Percentiles rank a stretch among this genome's conserved stretches.
These are phyloP conservation scores for Leptopterna dolabrata DNA, from an alignment of 2,888 invertebrate species.

Conservation along the genomic window DNA sequence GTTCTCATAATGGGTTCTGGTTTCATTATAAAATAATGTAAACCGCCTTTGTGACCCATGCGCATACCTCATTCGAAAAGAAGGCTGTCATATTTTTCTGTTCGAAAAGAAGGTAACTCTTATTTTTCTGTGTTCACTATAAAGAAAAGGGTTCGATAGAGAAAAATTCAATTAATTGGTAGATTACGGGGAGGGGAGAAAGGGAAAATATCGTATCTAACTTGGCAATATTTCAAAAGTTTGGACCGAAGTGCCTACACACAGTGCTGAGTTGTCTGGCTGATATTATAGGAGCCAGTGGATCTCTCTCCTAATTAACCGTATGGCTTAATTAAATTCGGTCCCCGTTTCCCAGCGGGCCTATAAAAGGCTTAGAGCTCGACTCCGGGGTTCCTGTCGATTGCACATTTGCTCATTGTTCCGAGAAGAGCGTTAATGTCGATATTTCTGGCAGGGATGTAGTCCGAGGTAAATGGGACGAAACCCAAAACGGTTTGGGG, in stretches of 20 bases:
- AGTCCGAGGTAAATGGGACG: not conserved
- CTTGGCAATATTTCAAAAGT: not conserved
- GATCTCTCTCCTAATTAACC: not conserved
- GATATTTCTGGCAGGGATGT: not conserved
- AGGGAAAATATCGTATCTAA: too few species aligned
- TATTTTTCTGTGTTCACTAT: too few species aligned
- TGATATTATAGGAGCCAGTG: not conserved
- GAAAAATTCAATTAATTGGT: too few species aligned
- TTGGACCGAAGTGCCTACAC: not conserved
- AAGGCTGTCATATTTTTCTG: too few species aligned
- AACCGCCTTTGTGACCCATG: too few species aligned
- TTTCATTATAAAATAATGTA: too few species aligned
- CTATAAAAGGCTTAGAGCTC: not conserved
- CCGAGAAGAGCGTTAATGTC: not conserved
- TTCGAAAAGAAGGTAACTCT: too few species aligned
- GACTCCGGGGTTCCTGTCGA: not conserved
- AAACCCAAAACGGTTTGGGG: not conserved
- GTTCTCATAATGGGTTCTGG: too few species aligned
- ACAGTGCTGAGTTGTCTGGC: not conserved
- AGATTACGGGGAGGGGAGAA: too few species aligned
- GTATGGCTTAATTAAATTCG: conserved; percentile 20
- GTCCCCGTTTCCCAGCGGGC: not conserved
- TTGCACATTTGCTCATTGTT: not conserved
- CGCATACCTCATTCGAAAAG: too few species aligned
- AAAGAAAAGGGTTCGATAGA: too few species aligned